These are phyloP conservation scores for Drosophila novamexicana DNA, from an alignment of 1,140 invertebrate genomes.

Conservation along the genomic window DNA sequence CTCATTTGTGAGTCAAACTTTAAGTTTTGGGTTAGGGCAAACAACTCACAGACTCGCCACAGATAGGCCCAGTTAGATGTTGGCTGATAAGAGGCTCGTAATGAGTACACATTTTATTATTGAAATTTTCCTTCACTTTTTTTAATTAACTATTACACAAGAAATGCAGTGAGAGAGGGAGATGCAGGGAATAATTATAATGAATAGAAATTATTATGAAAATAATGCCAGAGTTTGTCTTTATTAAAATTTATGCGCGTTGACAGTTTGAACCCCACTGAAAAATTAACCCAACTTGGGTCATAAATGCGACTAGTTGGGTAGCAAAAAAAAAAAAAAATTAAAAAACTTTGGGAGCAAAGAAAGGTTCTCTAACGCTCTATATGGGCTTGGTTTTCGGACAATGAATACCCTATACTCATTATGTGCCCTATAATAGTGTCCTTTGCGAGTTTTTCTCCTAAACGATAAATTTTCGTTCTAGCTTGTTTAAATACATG, in stretches of 20 bases:
- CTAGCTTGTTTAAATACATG: too few relatives aligned
- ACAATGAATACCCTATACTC: slow-evolving; percentile 13
- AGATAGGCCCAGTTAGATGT: slow-evolving; percentile 43
- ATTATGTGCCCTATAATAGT: not conserved
- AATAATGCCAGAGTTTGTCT: slow-evolving; percentile 63
- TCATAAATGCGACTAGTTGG: slow-evolving; percentile 55
- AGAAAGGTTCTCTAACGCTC: slow-evolving; percentile 20
- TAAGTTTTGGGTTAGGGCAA: slow-evolving; percentile 18
- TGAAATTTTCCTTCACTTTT: slow-evolving; percentile 54
- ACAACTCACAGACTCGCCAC: not conserved
- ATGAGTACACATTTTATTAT: slow-evolving; percentile 77
- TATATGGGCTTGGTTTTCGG: not conserved
- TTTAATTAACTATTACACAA: slow-evolving; percentile 77
- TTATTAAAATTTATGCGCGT: slow-evolving; percentile 77
- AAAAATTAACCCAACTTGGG: slow-evolving; percentile 72
- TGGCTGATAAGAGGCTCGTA: slow-evolving; percentile 66
- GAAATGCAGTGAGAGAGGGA: slow-evolving; percentile 31
- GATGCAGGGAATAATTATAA: too few relatives aligned
- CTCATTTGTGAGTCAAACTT: slow-evolving; percentile 68
- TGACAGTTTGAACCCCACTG: slow-evolving; percentile 73
- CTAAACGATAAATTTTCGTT: too few relatives aligned
- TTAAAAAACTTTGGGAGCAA: not conserved
- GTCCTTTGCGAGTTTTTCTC: not conserved
- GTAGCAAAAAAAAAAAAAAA: slow-evolving; percentile 41
- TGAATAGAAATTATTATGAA: slow-evolving; percentile 52